Conservation (phyloP, 2,113 vertebrate species). For the Bos indicus region DNA sequence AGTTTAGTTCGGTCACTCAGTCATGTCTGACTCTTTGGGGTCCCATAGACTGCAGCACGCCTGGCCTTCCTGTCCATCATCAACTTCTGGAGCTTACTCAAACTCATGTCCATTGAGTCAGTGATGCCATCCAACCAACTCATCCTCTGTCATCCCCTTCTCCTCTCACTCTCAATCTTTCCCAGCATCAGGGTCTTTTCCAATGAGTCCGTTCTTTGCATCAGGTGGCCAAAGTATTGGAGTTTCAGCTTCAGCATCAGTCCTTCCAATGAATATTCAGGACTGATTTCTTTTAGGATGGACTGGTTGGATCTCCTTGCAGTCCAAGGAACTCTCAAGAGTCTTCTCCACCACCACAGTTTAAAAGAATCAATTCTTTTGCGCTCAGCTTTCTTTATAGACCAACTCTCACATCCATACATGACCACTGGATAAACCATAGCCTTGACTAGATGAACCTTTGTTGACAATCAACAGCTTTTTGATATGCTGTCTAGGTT, state of each 20-base stretch:
- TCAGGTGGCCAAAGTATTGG: background rate
- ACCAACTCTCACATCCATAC: background rate
- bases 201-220: background rate
- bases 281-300: background rate
- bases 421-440: background rate
- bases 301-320: background rate
- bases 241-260: background rate
- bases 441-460: background rate
- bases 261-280: background rate
- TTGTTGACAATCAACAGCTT: background rate
- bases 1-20: background rate
- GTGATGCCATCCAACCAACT: background rate
- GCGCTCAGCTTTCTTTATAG: rapidly evolving
- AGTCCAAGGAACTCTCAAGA: background rate
- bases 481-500: background rate
- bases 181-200: background rate
- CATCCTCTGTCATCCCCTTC: background rate
- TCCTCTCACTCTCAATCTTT: background rate
- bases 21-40: rapidly evolving
- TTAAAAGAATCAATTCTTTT: rapidly evolving
- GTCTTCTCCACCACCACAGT: background rate
- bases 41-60: rapidly evolving
- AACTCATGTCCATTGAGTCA: background rate
- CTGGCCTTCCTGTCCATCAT: background rate
- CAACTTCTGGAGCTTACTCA: background rate